Conservation (phyloP, 2,797 vertebrate species). For the Semaprochilodus insignis region DNA sequence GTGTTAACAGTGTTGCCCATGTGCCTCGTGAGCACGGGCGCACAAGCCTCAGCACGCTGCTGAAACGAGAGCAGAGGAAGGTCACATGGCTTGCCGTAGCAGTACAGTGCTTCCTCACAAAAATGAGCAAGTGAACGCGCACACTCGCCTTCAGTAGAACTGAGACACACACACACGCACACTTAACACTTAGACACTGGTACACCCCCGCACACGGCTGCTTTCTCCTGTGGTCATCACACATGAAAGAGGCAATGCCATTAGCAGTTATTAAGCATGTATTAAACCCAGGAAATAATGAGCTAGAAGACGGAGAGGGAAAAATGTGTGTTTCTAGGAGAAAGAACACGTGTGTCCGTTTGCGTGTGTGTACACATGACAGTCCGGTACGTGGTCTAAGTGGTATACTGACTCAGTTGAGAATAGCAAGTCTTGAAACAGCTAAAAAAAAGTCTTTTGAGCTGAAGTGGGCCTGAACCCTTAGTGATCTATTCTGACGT, state of each 20-base stretch:
- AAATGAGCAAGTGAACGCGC: slow-evolving; percentile 15
- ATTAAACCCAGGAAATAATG: slow-evolving; percentile 24
- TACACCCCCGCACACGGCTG: not conserved
- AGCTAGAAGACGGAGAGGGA: not conserved
- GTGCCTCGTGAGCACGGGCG: slow-evolving; percentile 39
- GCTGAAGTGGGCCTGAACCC: not conserved
- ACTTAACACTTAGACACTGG: not conserved
- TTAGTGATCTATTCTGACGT: not conserved
- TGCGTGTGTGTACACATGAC: not conserved
- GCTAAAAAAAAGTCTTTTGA: not conserved
- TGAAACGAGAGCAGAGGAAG: slow-evolving; percentile 14
- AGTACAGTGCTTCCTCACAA: slow-evolving; percentile 10
- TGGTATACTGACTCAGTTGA: not conserved
- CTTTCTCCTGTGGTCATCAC: not conserved
- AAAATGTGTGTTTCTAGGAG: not conserved
- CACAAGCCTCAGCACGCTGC: slow-evolving; percentile 11
- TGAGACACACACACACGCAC: not conserved
- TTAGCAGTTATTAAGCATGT: slow-evolving; percentile 32
- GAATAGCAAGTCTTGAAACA: no score
- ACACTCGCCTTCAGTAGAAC: not conserved
- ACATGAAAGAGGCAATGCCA: slow-evolving; percentile 21
- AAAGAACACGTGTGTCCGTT: not conserved
- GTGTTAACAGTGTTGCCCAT: slow-evolving; percentile 12
- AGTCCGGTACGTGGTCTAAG: not conserved
- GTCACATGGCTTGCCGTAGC: slow-evolving; percentile 39